Evolutionary conservation across 2,888 invertebrate species (phyloP).

Genomic region (Drepanosiphum platanoidis): DNA sequence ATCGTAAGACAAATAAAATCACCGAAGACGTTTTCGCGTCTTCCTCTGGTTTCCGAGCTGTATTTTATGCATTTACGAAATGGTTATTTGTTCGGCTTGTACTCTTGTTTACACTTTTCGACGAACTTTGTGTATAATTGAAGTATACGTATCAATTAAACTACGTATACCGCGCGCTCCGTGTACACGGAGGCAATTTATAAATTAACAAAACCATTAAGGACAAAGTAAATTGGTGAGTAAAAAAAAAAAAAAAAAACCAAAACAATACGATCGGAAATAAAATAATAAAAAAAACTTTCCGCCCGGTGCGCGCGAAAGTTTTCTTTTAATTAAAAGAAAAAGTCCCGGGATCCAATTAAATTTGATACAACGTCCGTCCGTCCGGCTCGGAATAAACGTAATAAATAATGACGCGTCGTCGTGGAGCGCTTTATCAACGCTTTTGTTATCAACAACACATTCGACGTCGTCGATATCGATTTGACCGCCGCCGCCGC

Average conservation of each 20-base stretch:
- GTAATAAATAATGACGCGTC: too few species aligned
- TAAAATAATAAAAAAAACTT: background rate
- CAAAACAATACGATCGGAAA: background rate
- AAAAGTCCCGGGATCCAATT: background rate
- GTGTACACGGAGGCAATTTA: background rate
- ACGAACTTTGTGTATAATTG: background rate
- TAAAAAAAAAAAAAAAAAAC: constrained; percentile 20
- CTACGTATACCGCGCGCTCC: background rate
- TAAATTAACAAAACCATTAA: constrained; percentile 6
- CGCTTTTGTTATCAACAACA: too few species aligned
- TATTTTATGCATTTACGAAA: too few species aligned
- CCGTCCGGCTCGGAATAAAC: too few species aligned
- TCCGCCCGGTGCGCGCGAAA: background rate
- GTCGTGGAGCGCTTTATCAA: too few species aligned
- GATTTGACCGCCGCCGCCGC: too few species aligned
- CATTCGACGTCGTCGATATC: too few species aligned
- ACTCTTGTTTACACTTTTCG: background rate
- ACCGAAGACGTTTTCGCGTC: too few species aligned
- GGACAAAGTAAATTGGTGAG: background rate
- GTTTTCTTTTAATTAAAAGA: constrained; percentile 25
- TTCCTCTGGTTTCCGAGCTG: too few species aligned
- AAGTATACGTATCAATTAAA: background rate
- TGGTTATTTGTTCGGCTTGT: background rate
- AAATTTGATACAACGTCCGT: background rate
- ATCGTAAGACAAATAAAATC: too few species aligned